Conservation (phyloP, 2,797 vertebrate genomes). For the Carduelis carduelis region DNA sequence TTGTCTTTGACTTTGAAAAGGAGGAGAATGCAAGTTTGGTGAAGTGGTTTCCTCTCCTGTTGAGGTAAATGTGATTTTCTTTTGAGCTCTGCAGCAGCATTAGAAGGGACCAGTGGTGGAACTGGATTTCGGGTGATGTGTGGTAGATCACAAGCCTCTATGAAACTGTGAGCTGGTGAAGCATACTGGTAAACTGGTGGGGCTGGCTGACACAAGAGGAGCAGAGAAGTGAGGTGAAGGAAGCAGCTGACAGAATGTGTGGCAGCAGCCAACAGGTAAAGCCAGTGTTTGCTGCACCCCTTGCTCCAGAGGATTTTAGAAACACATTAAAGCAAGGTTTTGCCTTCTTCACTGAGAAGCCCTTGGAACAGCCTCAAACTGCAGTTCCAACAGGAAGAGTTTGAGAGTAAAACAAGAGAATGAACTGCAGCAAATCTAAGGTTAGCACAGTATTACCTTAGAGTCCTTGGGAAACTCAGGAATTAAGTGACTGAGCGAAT, state of each 20-base stretch:
- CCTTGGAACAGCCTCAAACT: background rate
- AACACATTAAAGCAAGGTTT: accelerated
- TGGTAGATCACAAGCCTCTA: background rate
- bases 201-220: background rate
- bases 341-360: background rate
- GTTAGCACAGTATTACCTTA: background rate
- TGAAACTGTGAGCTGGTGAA: background rate
- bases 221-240: background rate
- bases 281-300: accelerated
- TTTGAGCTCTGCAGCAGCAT: background rate
- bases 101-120: background rate
- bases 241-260: accelerated
- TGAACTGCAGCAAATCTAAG: background rate
- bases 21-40: background rate
- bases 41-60: background rate
- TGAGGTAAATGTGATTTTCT: background rate
- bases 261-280: background rate
- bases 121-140: background rate
- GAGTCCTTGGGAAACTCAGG: background rate
- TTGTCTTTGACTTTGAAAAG: background rate
- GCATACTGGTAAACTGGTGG: background rate
- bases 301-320: background rate
- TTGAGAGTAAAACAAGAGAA: background rate
- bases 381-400: background rate
- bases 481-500: background rate